Evolutionary conservation across 1,140 invertebrate species (phyloP).

Genomic region (Panulirus ornatus): DNA sequence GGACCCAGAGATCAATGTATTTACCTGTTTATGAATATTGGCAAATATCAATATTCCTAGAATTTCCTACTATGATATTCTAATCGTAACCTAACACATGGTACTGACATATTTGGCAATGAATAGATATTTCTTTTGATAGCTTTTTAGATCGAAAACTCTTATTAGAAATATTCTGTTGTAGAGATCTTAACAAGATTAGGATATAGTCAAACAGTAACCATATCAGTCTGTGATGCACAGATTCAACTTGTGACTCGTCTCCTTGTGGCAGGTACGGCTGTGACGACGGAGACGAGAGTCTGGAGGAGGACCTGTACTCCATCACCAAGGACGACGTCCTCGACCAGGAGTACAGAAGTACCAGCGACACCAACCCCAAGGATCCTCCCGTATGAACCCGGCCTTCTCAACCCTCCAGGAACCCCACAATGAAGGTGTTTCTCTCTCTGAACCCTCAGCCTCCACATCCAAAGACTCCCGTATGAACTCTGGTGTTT

Average conservation of each 20-base stretch:
- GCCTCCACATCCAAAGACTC: background rate
- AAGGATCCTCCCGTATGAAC: constrained; percentile 35
- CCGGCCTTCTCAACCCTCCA: background rate
- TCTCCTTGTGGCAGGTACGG: constrained; percentile 19
- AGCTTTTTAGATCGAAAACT: background rate
- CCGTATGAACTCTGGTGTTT: background rate
- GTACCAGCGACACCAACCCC: background rate
- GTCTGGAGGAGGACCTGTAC: constrained; percentile 46
- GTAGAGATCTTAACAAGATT: background rate
- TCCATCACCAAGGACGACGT: constrained; percentile 45
- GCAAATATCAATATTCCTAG: too few species aligned
- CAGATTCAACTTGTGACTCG: background rate
- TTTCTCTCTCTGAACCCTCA: background rate
- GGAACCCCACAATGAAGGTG: too few species aligned
- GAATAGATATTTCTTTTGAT: background rate
- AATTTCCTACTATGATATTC: too few species aligned
- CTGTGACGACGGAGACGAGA: constrained; percentile 56
- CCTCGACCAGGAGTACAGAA: constrained; percentile 39
- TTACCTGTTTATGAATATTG: too few species aligned
- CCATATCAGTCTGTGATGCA: background rate
- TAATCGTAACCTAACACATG: background rate
- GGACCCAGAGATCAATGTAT: too few species aligned
- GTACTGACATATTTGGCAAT: background rate
- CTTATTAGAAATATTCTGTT: too few species aligned
- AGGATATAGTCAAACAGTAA: background rate